Conservation (phyloP, 1,140 invertebrate genomes). For the Leguminivora glycinivorella region DNA sequence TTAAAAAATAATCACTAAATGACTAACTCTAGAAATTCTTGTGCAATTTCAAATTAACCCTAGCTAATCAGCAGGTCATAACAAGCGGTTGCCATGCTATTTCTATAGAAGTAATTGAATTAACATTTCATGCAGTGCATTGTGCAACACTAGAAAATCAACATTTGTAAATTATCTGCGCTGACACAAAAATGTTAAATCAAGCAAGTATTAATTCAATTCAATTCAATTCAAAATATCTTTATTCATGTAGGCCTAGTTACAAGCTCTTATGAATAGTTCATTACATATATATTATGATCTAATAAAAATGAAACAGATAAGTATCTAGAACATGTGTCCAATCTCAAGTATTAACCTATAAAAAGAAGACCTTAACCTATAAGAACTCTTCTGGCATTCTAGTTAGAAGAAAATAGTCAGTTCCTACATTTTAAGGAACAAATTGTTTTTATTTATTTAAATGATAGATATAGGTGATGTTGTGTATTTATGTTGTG, state of each 20-base stretch:
- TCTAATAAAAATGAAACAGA: constrained; percentile 17
- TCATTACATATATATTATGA: too few relatives aligned
- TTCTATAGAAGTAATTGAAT: neutral
- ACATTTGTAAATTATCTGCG: neutral
- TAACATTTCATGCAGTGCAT: neutral
- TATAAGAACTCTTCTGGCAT: neutral
- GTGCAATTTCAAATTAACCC: neutral
- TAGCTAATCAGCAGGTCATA: neutral
- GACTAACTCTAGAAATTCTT: neutral
- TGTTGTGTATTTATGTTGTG: too few relatives aligned
- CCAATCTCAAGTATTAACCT: constrained; percentile 25
- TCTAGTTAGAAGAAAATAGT: neutral
- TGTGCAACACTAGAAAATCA: neutral
- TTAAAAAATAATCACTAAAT: too few relatives aligned
- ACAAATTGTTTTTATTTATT: too few relatives aligned
- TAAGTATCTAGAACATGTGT: constrained; percentile 3
- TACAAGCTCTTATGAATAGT: too few relatives aligned
- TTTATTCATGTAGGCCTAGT: too few relatives aligned
- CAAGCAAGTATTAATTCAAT: neutral
- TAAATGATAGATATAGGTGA: too few relatives aligned
- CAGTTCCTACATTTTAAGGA: too few relatives aligned
- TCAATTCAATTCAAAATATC: too few relatives aligned
- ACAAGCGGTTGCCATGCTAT: neutral
- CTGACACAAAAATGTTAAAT: constrained; percentile 19
- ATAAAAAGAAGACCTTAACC: constrained; percentile 16